Evolutionary conservation across 1,140 invertebrate genomes (phyloP), one percentile per base, ranked within the genome.

Genomic region (Caenorhabditis briggsae): DNA sequence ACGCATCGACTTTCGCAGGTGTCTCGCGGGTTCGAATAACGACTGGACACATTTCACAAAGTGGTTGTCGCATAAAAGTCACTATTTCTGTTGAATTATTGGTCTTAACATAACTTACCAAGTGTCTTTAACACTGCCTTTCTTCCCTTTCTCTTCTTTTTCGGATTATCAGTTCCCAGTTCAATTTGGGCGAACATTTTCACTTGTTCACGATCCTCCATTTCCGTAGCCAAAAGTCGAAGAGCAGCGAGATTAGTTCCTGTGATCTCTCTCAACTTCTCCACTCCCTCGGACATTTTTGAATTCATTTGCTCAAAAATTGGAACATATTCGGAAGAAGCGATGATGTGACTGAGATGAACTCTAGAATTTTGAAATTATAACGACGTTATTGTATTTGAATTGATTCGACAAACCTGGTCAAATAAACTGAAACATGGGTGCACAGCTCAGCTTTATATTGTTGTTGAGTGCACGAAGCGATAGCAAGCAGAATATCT

Each of bases 221-320:
- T 93, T 85, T 95, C 93, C 65, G 95, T 93, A 91, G 96, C 95
- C 16, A 96, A 90, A 91, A 96, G 95, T 83, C 95, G 94, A 89
- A 98, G 93, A 0, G 95, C 96, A 92, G 96, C 95, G 70, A 96
- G 92, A 93, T 98, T 99, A 92, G 95, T 96, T 5, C 96, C 97
- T 83, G 97, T 93, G 78, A 94, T 94, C 93, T 98, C 96, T 95
- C 97, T 92, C 87, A 94, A 92, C 88, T 84, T 65, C 12, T 84
- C 58, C 12, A 87, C 65, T 90, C 94, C 93, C 89, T 94, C 89
- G 14, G 93, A 90, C 1, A 95, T 94, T 59, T 95, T 93, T 46
- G 93, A 93, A 90, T 95, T 93, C 43, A 96, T 93, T 91, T 94
- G 94, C 90, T 95, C 94, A 65, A 97, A 92, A 43, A 95, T 93